Evolutionary conservation across 2,113 vertebrate genomes (phyloP).

Genomic region (Tylochromis polylepis): DNA sequence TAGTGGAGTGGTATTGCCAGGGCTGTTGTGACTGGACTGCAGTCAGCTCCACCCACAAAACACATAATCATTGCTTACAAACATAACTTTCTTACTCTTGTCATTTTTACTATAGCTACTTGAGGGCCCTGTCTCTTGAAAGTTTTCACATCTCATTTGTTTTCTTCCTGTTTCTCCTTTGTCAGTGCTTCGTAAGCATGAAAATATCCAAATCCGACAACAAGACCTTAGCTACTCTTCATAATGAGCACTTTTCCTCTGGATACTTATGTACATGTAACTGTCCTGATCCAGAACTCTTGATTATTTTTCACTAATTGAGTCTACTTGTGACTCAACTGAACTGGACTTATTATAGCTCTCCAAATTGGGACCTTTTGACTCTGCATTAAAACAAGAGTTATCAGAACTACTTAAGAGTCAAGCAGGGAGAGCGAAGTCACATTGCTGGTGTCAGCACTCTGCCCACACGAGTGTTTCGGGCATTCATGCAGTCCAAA

Average conservation of each 20-base stretch:
- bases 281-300: background rate
- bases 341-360: background rate
- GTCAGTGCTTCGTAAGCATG: background rate
- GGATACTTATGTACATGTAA: background rate
- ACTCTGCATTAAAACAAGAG: constrained; percentile 2
- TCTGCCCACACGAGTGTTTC: constrained; percentile 22
- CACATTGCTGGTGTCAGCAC: constrained; percentile 49
- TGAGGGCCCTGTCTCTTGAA: background rate
- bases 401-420: constrained; percentile 21
- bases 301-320: constrained; percentile 21
- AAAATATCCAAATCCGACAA: background rate
- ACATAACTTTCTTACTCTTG: background rate
- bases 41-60: too few species aligned
- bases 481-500: constrained; percentile 30
- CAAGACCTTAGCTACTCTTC: background rate
- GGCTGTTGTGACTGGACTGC: background rate
- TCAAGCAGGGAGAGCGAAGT: background rate
- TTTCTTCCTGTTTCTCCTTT: background rate
- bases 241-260: background rate
- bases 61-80: too few species aligned
- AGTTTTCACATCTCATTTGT: background rate
- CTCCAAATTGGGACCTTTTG: constrained; percentile 30
- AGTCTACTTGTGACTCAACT: background rate
- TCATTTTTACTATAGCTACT: background rate
- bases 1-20: background rate